Evolutionary conservation across 2,113 vertebrate species (phyloP).

Genomic region (Callionymus lyra): DNA sequence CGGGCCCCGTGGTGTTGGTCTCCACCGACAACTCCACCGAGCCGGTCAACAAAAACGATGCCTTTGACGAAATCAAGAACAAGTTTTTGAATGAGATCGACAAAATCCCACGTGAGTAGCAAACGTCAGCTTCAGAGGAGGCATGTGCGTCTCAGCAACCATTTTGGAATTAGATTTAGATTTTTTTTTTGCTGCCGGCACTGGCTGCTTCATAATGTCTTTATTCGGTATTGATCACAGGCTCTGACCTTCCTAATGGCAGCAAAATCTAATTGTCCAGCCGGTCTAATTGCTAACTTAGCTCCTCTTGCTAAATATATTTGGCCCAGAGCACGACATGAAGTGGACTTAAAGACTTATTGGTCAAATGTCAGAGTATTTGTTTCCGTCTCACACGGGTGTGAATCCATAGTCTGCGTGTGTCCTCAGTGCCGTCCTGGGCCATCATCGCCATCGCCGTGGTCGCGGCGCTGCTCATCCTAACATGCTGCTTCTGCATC

Average conservation of each 20-base stretch:
- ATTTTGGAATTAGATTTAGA: constrained; percentile 30
- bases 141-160: constrained; percentile 12
- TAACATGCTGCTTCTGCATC: constrained; percentile 97
- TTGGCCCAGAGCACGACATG: constrained; percentile 33
- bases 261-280: constrained; percentile 43
- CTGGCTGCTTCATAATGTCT: constrained; percentile 42
- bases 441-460: constrained; percentile 89
- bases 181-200: constrained; percentile 30
- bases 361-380: constrained; percentile 47
- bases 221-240: constrained; percentile 56
- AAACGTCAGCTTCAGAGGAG: constrained; percentile 3
- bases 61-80: constrained; percentile 80
- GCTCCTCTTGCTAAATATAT: constrained; percentile 49
- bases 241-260: constrained; percentile 46
- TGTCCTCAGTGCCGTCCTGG: constrained; percentile 82
- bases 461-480: constrained; percentile 83
- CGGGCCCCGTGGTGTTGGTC: constrained; percentile 53
- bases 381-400: constrained; percentile 18
- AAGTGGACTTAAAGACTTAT: constrained; percentile 30
- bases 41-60: constrained; percentile 72
- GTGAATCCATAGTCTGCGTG: constrained; percentile 10
- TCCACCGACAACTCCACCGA: constrained; percentile 73
- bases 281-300: constrained; percentile 44
- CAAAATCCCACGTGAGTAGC: constrained; percentile 85
- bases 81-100: constrained; percentile 91